A percentile compares a stretch with the other conserved stretches of the same genome.
phyloP scores from a whole-genome alignment of 2,888 invertebrate species.

The Sinodicranocentrus sp. region DNA sequence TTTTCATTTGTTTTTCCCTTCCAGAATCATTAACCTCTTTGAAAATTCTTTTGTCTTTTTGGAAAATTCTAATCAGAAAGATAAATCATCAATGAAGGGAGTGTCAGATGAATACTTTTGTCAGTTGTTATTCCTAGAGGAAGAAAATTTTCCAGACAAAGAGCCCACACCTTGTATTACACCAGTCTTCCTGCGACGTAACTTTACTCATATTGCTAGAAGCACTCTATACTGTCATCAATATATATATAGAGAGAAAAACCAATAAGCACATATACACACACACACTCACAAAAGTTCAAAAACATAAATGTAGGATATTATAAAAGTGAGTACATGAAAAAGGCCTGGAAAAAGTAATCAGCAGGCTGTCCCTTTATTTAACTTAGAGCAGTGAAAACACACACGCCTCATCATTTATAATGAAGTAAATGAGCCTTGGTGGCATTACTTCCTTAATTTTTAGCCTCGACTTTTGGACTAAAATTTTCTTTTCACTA shows the following conservation, averaged over 20 bases:
- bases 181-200: too few relatives aligned
- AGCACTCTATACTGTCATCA: too few relatives aligned
- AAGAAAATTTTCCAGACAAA: not conserved
- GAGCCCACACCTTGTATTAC: too few relatives aligned
- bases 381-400: constrained; percentile 45
- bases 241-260: not conserved
- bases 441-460: constrained; percentile 57
- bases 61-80: constrained; percentile 42
- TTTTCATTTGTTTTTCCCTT: too few relatives aligned
- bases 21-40: too few relatives aligned
- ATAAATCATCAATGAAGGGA: constrained; percentile 55
- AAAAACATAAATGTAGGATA: constrained; percentile 13
- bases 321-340: constrained; percentile 59
- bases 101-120: constrained; percentile 4
- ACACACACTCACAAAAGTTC: too few relatives aligned
- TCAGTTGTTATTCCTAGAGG: constrained; percentile 3
- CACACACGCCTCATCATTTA: constrained; percentile 60
- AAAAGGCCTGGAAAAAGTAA: constrained; percentile 70
- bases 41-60: constrained; percentile 4
- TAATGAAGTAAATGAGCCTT: constrained; percentile 60
- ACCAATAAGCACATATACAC: not conserved
- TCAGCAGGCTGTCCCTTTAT: constrained; percentile 49
- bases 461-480: constrained; percentile 43
- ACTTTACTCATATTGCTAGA: too few relatives aligned
- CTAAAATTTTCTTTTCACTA: constrained; percentile 24